A percentile compares a stretch with the other conserved stretches of the same genome.
Conservation (phyloP, 2,797 vertebrate genomes). For the Enteromius argenteus region DNA sequence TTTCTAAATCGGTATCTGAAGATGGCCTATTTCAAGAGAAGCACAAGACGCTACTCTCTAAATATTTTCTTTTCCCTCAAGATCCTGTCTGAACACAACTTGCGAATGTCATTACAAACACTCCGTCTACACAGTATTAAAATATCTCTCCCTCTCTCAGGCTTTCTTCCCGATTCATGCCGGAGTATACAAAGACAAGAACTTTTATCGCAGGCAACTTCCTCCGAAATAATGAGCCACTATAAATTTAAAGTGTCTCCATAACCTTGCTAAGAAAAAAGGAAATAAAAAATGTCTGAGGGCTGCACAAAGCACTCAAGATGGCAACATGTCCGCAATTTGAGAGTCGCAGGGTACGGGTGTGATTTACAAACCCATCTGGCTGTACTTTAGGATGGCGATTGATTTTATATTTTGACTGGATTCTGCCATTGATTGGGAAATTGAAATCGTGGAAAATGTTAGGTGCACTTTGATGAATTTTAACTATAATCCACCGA, state of each 20-base stretch:
- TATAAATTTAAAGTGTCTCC: constrained; percentile 5
- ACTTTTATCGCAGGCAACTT: constrained; percentile 33
- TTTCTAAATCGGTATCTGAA: constrained; percentile 35
- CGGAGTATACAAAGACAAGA: constrained; percentile 30
- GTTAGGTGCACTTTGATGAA: not conserved
- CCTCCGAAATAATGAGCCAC: constrained; percentile 40
- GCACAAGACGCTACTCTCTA: constrained; percentile 22
- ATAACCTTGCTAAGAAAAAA: not conserved
- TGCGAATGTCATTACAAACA: constrained; percentile 38
- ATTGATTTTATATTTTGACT: constrained; percentile 13
- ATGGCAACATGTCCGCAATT: not conserved
- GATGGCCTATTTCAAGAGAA: constrained; percentile 39
- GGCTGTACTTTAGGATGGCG: not conserved
- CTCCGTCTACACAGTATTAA: constrained; percentile 37
- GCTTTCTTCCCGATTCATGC: constrained; percentile 33
- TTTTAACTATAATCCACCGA: not conserved
- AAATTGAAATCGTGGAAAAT: constrained; percentile 15
- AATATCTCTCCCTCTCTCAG: constrained; percentile 40
- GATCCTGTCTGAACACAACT: constrained; percentile 41
- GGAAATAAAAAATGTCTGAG: not conserved
- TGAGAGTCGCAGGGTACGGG: not conserved
- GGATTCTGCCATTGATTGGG: constrained; percentile 2
- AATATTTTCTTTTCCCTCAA: constrained; percentile 49
- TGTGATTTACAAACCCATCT: constrained; percentile 31
- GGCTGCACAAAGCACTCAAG: not conserved